phyloP scores from a whole-genome alignment of 2,113 vertebrate species.

The Recurvirostra avosetta region DNA sequence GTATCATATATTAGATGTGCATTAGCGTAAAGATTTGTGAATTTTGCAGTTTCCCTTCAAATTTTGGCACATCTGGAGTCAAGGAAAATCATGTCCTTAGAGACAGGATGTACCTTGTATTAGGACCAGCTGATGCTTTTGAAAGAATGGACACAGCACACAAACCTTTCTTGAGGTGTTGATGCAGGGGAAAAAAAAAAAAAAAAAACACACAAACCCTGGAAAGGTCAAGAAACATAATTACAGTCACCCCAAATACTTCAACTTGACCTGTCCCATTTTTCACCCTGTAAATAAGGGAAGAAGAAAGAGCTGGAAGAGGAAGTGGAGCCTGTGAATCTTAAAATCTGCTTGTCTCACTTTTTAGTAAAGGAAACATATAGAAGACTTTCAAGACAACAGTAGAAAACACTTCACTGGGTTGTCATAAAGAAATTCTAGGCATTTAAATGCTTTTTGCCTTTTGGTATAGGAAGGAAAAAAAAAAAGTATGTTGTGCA shows the following conservation, averaged over 20 bases:
- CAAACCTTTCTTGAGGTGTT: neutral
- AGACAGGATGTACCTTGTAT: neutral
- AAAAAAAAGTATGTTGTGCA: too few species aligned
- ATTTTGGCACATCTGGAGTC: neutral
- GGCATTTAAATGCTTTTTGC: neutral
- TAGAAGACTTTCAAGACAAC: neutral
- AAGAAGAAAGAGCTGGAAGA: neutral
- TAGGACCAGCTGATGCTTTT: neutral
- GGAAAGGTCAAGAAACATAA: neutral
- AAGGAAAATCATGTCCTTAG: neutral
- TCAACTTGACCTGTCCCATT: neutral
- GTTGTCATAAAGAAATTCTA: neutral
- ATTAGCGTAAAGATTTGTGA: neutral
- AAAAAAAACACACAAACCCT: neutral
- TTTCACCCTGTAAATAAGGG: neutral
- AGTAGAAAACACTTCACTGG: neutral
- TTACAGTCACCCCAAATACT: neutral
- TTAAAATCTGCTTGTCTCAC: neutral
- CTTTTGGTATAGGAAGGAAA: neutral
- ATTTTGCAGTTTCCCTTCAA: neutral
- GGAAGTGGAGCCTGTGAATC: neutral
- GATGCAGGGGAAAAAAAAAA: neutral
- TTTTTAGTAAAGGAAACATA: neutral
- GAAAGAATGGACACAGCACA: neutral
- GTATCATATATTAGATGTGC: neutral